phyloP scores from a whole-genome alignment of 2,888 invertebrate genomes.

The Dioctria rufipes region DNA sequence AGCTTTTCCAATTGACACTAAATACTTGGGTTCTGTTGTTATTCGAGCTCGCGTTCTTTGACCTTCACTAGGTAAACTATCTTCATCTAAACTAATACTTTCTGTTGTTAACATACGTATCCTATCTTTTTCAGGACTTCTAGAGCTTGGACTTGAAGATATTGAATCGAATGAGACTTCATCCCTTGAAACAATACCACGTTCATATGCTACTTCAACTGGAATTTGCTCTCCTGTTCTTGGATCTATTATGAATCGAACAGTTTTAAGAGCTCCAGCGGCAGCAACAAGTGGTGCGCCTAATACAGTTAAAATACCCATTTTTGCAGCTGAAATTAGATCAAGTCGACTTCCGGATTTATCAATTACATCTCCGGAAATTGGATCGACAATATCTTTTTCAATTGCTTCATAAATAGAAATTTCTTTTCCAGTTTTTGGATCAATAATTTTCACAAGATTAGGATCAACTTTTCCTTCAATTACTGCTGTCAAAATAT shows the following conservation, averaged over 20 bases:
- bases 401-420: constrained; percentile 83
- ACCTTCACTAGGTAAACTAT: constrained; percentile 72
- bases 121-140: constrained; percentile 72
- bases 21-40: constrained; percentile 79
- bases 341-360: constrained; percentile 78
- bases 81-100: constrained; percentile 69
- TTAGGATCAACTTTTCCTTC: constrained; percentile 81
- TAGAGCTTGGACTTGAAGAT: constrained; percentile 59
- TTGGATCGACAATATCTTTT: constrained; percentile 81
- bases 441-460: constrained; percentile 81
- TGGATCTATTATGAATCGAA: constrained; percentile 83
- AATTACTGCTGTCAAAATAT: constrained; percentile 83
- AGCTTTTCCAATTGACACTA: constrained; percentile 77
- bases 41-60: constrained; percentile 72
- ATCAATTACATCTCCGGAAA: constrained; percentile 80
- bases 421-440: constrained; percentile 78
- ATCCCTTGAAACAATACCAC: constrained; percentile 77
- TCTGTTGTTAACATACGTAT: constrained; percentile 60
- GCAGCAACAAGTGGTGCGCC: constrained; percentile 84
- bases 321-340: constrained; percentile 82
- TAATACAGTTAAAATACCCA: constrained; percentile 82
- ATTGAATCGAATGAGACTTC: constrained; percentile 64
- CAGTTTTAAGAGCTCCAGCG: constrained; percentile 79
- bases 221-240: constrained; percentile 85
- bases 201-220: constrained; percentile 84